phyloP scores from a whole-genome alignment of 2,797 vertebrate genomes.

The Enteromius mattozi region DNA sequence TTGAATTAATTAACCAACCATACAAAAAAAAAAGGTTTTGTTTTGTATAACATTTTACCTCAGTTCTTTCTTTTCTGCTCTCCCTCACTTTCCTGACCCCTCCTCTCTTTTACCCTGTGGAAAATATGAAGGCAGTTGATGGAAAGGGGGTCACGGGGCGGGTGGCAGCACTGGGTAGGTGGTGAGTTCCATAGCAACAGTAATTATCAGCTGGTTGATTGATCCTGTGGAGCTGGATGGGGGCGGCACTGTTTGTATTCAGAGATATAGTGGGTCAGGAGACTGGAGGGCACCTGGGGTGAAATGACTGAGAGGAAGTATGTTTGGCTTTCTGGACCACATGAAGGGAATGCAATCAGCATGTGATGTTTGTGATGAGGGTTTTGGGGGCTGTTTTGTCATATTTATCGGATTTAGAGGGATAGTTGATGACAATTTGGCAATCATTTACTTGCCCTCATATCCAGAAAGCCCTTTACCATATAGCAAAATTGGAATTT shows the following conservation, averaged over 20 bases:
- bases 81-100: neutral
- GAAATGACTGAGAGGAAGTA: slow-evolving; percentile 11
- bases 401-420: neutral
- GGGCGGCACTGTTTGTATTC: slow-evolving; percentile 30
- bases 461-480: neutral
- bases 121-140: slow-evolving; percentile 53
- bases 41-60: slow-evolving; percentile 13
- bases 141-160: slow-evolving; percentile 53
- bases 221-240: slow-evolving; percentile 43
- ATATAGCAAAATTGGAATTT: neutral
- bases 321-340: slow-evolving; percentile 32
- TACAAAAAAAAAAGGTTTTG: slow-evolving; percentile 28
- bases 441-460: neutral
- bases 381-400: neutral
- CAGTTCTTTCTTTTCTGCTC: slow-evolving; percentile 4
- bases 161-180: slow-evolving; percentile 28
- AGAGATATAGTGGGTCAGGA: slow-evolving; percentile 39
- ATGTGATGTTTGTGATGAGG: neutral
- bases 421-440: neutral
- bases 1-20: slow-evolving; percentile 49
- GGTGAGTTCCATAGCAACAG: slow-evolving; percentile 41
- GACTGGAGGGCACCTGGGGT: slow-evolving; percentile 2
- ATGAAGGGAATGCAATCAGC: neutral
- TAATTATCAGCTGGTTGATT: slow-evolving; percentile 58
- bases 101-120: slow-evolving; percentile 30